Evolutionary conservation across 2,797 vertebrate species (phyloP), one percentile per base, ranked within the genome.

Genomic region (Parambassis ranga): DNA sequence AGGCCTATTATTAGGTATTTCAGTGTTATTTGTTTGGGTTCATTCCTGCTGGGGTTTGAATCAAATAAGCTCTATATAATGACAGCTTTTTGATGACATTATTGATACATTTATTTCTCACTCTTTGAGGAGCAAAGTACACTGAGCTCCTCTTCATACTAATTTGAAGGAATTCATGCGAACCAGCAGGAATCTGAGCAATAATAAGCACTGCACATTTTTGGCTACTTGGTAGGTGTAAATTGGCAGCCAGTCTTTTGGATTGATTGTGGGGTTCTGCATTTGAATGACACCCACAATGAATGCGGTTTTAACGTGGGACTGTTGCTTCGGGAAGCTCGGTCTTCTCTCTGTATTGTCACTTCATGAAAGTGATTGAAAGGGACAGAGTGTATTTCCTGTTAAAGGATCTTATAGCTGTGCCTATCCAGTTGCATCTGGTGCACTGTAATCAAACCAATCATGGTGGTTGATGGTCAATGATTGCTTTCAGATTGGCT

Each of bases 401-500:
- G 73, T 71, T 73, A 75, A 80, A 65, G 72, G 77, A 76, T 87
- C 78, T 58, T 58, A 71, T 67, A 69, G 77, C 78, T 20, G 60
- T 18, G 51, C 41, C 58, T 5, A 39, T 72, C 70, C 76, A 66
- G 84, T 85, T 87, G 85, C 85, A 87, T 85, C 87, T 88, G 88
- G 66, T 30, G 23, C 75, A 61, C 77, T 75, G 85, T 87, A 90
- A 91, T 91, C 90, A 90, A 87, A 90, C 83, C 90, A 87, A 88
- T 91, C 88, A 86, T 5, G 57, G 52, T 6, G 62, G 73, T 71
- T 88, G 88, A 90, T 89, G 84, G 87, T 87, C 87, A 87, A 64
- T 90, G 88, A 91, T 91, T 90, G 87, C 87, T 84, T 89, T 91
- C 79, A 83, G 85, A 89, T 89, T 86, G 85, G 83, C 85, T 86